Base-by-base conservation (phyloP, 1,140 invertebrate genomes). In the Pinna nobilis region DNA sequence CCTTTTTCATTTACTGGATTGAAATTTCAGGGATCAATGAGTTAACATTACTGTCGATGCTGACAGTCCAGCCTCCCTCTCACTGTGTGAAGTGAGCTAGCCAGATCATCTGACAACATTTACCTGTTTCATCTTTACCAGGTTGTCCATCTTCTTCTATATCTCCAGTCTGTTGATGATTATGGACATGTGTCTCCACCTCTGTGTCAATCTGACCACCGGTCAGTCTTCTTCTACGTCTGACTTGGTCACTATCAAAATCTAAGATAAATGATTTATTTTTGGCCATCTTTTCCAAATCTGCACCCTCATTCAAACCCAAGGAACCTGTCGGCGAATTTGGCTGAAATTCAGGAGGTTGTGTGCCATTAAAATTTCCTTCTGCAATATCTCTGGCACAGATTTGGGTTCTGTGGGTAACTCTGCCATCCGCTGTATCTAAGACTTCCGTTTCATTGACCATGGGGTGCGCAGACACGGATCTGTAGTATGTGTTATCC, bases 201-300 rank as follows among this genome's bases (percentile, higher is more conserved):
- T 32, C 55, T 49, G 63, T 61, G 57, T 70, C 57, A 18, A 61
- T 25, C 18, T 33, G n/a, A 5, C 53, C 63, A 15, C 33, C 44
- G 23, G 37, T 35, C 23, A 47, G 15, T n/a, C 37, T 25, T n/a
- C 51, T 41, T 59, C 51, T 44, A 4, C 28, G 55, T 30, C 44
- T 35, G n/a, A 35, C 49, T 33, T 74, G 51, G 32, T 57, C 53
- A 28, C 32, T 51, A 23, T 74, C 59, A 53, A 65, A 57, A 20
- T 64, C 59, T 11, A 33, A 44, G 11, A 69, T 35, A 55, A 44
- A 63, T 2, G 59, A 70, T 35, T 53, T 35, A 35, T 61, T 70
- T 23, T 32, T 61, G n/a, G 7, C 39, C 18, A 35, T 25, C 15
- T 11, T 32, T 15, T 61, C 59, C 37, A 23, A 18, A 13, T 37